These are phyloP conservation scores for Sebastes fasciatus DNA, from an alignment of 2,113 vertebrate species.

Conservation along the genomic window DNA sequence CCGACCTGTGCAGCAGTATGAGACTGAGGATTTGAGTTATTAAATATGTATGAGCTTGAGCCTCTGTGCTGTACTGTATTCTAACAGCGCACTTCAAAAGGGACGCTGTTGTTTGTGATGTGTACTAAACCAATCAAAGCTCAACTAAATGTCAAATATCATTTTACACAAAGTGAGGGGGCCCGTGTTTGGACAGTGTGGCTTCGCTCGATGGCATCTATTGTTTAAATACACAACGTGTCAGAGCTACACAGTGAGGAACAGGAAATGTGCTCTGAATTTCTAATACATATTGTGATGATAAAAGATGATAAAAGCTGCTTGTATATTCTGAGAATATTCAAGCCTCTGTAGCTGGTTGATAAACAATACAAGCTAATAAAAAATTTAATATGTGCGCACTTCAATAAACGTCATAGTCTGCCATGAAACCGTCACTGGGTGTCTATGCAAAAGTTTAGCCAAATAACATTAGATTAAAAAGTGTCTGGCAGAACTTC, in stretches of 20 bases:
- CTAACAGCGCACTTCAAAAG: conserved; percentile 61
- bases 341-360: not conserved
- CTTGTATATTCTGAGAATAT: conserved; percentile 35
- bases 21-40: conserved; percentile 57
- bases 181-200: conserved; percentile 40
- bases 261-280: conserved; percentile 20
- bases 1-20: conserved; percentile 37
- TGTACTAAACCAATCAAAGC: conserved; percentile 65
- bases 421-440: conserved; percentile 22
- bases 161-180: conserved; percentile 39
- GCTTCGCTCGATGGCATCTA: conserved; percentile 7
- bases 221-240: conserved; percentile 27
- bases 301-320: not conserved
- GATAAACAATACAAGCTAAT: conserved; percentile 22
- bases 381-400: not conserved
- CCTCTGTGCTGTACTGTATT: conserved; percentile 49
- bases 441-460: conserved; percentile 54
- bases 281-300: not conserved
- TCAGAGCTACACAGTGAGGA: not conserved
- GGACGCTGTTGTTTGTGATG: conserved; percentile 46
- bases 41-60: conserved; percentile 76
- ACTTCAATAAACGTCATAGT: not conserved
- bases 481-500: conserved; percentile 11
- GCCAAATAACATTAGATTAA: conserved; percentile 37
- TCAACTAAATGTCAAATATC: conserved; percentile 46